These are phyloP conservation scores for Ceraclea dissimilis DNA, from an alignment of 2,888 invertebrate genomes.

Conservation along the genomic window DNA sequence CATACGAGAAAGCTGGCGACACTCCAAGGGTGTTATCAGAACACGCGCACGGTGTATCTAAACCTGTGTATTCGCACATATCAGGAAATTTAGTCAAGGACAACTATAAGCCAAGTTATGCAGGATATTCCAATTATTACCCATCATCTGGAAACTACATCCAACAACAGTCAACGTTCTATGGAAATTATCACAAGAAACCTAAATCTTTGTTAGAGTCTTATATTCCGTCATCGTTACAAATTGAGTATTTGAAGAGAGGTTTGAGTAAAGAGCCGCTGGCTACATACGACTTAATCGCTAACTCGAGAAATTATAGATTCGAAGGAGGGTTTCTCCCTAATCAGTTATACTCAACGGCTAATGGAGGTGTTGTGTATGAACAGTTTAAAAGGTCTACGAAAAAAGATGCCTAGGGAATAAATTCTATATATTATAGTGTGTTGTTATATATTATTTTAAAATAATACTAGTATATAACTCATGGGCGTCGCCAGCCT, in stretches of 20 bases:
- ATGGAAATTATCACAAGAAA: slow-evolving; percentile 28
- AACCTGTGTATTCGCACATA: slow-evolving; percentile 36
- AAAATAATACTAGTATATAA: no score
- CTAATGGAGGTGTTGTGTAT: slow-evolving; percentile 33
- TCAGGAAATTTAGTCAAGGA: slow-evolving; percentile 29
- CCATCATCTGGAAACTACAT: slow-evolving; percentile 14
- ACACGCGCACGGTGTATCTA: slow-evolving; percentile 33
- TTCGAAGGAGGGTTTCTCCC: slow-evolving; percentile 44
- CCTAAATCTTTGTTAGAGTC: slow-evolving; percentile 52
- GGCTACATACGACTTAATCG: slow-evolving; percentile 40
- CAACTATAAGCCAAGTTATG: slow-evolving; percentile 26
- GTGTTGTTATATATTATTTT: not conserved
- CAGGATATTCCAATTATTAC: slow-evolving; percentile 14
- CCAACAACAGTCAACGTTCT: slow-evolving; percentile 2
- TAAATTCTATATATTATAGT: not conserved
- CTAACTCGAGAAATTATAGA: slow-evolving; percentile 36
- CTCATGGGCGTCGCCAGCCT: no score
- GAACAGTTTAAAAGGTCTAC: slow-evolving; percentile 16
- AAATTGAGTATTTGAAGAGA: slow-evolving; percentile 43
- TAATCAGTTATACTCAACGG: slow-evolving; percentile 46
- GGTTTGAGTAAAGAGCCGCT: slow-evolving; percentile 41
- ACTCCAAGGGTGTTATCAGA: slow-evolving; percentile 41
- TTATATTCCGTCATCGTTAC: slow-evolving; percentile 52
- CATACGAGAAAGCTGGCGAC: slow-evolving; percentile 37
- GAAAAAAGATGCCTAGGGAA: not conserved